A percentile compares a stretch with the other conserved stretches of the same genome.
These are phyloP conservation scores for Alsophila aescularia DNA, from an alignment of 2,888 invertebrate species.

Conservation along the genomic window DNA sequence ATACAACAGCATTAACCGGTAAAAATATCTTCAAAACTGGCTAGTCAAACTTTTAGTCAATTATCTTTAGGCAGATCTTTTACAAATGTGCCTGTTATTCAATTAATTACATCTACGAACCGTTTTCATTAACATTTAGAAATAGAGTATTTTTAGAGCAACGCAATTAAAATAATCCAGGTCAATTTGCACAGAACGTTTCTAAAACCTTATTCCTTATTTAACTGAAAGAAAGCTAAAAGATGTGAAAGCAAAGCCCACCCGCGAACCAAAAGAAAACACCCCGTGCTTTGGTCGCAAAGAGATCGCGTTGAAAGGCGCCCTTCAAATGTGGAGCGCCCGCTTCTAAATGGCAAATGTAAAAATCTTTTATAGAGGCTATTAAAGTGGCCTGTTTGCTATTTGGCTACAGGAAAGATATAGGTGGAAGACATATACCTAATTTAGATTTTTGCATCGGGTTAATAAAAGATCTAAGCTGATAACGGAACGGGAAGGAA, in stretches of 20 bases:
- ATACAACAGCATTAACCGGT: no score
- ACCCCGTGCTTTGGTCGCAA: not conserved
- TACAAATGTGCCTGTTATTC: no score
- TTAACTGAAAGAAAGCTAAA: not conserved
- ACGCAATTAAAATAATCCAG: slow-evolving; percentile 12
- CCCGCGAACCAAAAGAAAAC: slow-evolving; percentile 4
- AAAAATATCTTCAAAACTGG: no score
- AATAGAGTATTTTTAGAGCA: not conserved
- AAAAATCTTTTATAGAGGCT: not conserved
- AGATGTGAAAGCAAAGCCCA: slow-evolving; percentile 4
- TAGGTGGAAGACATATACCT: no score
- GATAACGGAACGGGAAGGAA: no score
- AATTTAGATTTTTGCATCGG: no score
- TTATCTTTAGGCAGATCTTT: no score
- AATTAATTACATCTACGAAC: no score
- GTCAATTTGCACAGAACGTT: slow-evolving; percentile 1
- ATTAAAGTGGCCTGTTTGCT: not conserved
- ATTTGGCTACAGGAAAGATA: not conserved
- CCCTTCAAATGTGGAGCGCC: slow-evolving; percentile 4
- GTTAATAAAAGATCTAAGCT: no score
- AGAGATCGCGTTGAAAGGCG: slow-evolving; percentile 1
- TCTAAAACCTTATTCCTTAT: not conserved
- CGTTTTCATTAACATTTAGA: no score
- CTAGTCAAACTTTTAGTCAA: no score
- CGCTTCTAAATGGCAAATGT: not conserved